A percentile compares a stretch with the other conserved stretches of the same genome.
These are phyloP conservation scores for Scomber colias DNA, from an alignment of 2,113 vertebrate genomes.

Conservation along the genomic window DNA sequence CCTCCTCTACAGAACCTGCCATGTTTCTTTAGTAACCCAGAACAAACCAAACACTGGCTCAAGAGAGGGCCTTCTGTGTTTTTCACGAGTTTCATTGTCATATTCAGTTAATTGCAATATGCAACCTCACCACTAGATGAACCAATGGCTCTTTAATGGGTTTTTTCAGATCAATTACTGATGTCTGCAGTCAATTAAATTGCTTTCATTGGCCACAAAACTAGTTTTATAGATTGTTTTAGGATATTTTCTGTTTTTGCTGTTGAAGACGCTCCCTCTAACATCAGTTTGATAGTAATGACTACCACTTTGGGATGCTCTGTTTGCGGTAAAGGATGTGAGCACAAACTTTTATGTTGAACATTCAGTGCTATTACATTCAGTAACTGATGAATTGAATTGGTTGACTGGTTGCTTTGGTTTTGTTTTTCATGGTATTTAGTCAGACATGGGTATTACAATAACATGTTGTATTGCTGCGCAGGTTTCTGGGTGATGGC, in stretches of 20 bases:
- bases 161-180: too few species aligned
- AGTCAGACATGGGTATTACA: not conserved
- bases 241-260: slow-evolving; percentile 6
- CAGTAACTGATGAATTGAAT: not conserved
- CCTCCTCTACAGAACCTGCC: too few species aligned
- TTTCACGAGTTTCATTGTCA: too few species aligned
- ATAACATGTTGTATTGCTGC: not conserved
- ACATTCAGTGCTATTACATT: not conserved
- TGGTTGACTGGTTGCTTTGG: not conserved
- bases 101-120: too few species aligned
- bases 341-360: not conserved
- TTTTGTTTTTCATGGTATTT: not conserved
- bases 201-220: not conserved
- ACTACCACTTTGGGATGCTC: not conserved
- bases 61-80: too few species aligned
- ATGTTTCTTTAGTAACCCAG: too few species aligned
- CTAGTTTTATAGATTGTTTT: not conserved
- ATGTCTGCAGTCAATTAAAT: not conserved
- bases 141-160: too few species aligned
- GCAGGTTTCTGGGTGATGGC: not conserved
- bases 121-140: too few species aligned
- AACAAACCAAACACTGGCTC: too few species aligned
- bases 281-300: not conserved
- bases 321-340: not conserved
- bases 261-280: not conserved